Evolutionary conservation across 2,113 vertebrate genomes (phyloP), one percentile per base, ranked within the genome.

Genomic region (Lontra canadensis): DNA sequence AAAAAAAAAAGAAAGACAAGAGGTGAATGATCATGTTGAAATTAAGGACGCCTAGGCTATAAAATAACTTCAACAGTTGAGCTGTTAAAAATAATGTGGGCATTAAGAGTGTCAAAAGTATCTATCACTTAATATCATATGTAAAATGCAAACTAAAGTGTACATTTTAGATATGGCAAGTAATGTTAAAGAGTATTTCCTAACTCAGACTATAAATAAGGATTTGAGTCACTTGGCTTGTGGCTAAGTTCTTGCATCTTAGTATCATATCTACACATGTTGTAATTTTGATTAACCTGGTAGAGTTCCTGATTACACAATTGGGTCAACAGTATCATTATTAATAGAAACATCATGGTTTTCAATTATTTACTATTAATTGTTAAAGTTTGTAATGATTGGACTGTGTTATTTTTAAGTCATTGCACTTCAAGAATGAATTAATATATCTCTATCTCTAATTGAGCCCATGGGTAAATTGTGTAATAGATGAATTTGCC

Each of bases 31-130:
- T 92, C 97, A 97, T 71, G 79, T 71, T 86, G 97, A 98, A 98
- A 98, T 96, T 98, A 98, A 98, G 93, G 90, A 97, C 94, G 97
- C 97, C 74, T 97, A 98, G 96, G 98, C 98, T 98, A 97, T 95
- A 97, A 97, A 95, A 97, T 93, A 98, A 86, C 98, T 97, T 97
- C 97, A 94, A 87, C 85, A 97, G 96, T 96, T 92, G 90, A 98
- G 94, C 95, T 98, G 98, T 98, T 98, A 98, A 89, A 98, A 98
- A 98, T 91, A 98, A 98, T 83, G 96, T 98, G 97, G 97, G 96
- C 97, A 98, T 95, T 88, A 97, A 96, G 93, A 97, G 97, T 98
- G 96, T 98, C 98, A 98, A 98, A 98, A 97, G 63, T 97, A 98
- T 96, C 95, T 97, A 69, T 96, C 98, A 94, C 98, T 98, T 98